These are phyloP conservation scores for Druon quercuslanigerum DNA, from an alignment of 1,140 invertebrate species.

Conservation along the genomic window DNA sequence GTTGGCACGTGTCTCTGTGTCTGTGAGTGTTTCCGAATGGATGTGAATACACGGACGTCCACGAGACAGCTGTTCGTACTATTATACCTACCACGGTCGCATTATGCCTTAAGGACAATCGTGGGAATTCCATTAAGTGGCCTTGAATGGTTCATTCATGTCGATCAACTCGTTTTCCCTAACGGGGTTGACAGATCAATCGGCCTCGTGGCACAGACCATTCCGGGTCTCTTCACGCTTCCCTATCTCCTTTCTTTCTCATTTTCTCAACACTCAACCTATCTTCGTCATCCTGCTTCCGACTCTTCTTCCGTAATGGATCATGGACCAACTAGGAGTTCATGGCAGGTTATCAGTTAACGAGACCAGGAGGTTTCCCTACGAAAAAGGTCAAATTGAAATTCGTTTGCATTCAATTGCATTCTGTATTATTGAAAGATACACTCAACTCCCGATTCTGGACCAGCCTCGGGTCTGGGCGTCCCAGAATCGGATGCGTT, in stretches of 20 bases:
- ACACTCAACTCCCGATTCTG: no score
- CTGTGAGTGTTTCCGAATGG: conserved; percentile 37
- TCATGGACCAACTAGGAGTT: conserved; percentile 8
- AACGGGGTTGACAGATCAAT: conserved; percentile 74
- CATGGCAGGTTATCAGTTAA: background rate
- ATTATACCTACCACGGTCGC: conserved; percentile 63
- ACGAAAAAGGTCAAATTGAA: no score
- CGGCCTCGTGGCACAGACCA: conserved; percentile 55
- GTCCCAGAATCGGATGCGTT: no score
- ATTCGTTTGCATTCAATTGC: no score
- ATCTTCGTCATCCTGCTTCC: background rate
- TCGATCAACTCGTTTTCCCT: conserved; percentile 71
- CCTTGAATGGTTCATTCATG: conserved; percentile 76
- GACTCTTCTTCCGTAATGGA: background rate
- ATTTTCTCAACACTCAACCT: background rate
- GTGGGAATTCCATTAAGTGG: conserved; percentile 73
- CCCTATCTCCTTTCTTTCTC: background rate
- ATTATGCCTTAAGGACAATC: conserved; percentile 73
- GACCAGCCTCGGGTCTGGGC: no score
- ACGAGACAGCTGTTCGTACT: conserved; percentile 56
- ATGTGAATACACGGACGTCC: conserved; percentile 44
- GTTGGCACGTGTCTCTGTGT: background rate
- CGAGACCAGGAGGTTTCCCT: no score
- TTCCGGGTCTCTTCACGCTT: conserved; percentile 46
- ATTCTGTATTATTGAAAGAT: no score